Evolutionary conservation across 1,140 invertebrate genomes (phyloP).

Genomic region (Drosophila hydei): DNA sequence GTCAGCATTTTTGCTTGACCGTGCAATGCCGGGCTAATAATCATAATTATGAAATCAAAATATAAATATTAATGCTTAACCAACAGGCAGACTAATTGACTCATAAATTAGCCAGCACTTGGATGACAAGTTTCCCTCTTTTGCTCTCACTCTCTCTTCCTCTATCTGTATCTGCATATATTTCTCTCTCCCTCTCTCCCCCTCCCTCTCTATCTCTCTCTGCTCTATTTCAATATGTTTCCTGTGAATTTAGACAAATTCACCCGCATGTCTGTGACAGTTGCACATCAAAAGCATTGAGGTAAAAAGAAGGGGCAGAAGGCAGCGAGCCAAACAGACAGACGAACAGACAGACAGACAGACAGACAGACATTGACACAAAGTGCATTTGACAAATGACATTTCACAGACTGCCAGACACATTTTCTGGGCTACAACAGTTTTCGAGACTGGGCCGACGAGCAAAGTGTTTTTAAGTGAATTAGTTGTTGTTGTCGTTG

Average conservation of each 20-base stretch:
- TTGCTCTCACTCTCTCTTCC: not conserved
- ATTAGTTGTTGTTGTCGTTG: slow-evolving; percentile 62
- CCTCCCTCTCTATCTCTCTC: not conserved
- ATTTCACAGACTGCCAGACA: slow-evolving; percentile 80
- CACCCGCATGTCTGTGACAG: slow-evolving; percentile 77
- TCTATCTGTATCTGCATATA: too few species aligned
- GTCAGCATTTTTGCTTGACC: not conserved
- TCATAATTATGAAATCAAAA: too few species aligned
- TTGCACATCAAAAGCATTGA: slow-evolving; percentile 59
- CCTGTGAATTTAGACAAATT: slow-evolving; percentile 70
- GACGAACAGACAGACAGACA: slow-evolving; percentile 45
- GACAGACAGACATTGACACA: slow-evolving; percentile 64
- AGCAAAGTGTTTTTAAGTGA: slow-evolving; percentile 79
- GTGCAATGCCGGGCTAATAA: too few species aligned
- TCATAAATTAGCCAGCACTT: slow-evolving; percentile 68
- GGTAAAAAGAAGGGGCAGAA: slow-evolving; percentile 8
- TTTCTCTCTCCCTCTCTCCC: not conserved
- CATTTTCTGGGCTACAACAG: slow-evolving; percentile 47
- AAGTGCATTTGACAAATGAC: slow-evolving; percentile 83
- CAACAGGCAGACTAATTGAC: slow-evolving; percentile 72
- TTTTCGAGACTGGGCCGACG: slow-evolving; percentile 55
- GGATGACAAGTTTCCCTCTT: not conserved
- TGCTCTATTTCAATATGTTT: slow-evolving; percentile 14
- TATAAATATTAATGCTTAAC: slow-evolving; percentile 68
- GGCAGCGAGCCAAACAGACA: slow-evolving; percentile 40